Percentiles rank a stretch among this genome's conserved stretches.
Conservation (phyloP, 2,888 invertebrate genomes). For the Epiblema foenella region DNA sequence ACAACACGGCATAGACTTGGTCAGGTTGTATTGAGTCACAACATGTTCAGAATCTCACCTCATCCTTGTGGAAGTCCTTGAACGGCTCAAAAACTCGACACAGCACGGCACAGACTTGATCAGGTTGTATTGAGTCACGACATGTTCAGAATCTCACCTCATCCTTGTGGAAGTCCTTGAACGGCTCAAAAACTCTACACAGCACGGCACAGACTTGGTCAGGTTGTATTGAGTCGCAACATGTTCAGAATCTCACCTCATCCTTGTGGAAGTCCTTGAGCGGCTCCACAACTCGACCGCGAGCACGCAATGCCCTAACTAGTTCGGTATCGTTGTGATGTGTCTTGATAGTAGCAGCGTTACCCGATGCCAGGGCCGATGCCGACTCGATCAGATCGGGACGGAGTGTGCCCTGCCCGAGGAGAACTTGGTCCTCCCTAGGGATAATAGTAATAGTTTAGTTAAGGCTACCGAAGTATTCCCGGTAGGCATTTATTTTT, state of each 20-base stretch:
- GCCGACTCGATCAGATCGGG: conserved; percentile 99
- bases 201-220: too few relatives aligned
- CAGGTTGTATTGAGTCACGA: too few relatives aligned
- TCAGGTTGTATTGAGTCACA: too few relatives aligned
- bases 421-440: conserved; percentile 94
- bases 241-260: too few relatives aligned
- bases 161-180: conserved; percentile 97
- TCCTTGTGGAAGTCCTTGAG: conserved; percentile 98
- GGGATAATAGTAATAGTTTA: not conserved
- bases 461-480: not conserved
- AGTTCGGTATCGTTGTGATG: conserved; percentile 99
- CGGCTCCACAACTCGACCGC: conserved; percentile 98
- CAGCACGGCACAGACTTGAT: too few relatives aligned
- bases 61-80: conserved; percentile 99
- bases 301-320: conserved; percentile 89
- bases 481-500: too few relatives aligned
- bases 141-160: too few relatives aligned
- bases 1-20: too few relatives aligned
- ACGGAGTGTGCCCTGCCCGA: conserved; percentile 97
- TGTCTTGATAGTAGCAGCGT: conserved; percentile 98
- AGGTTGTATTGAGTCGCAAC: too few relatives aligned
- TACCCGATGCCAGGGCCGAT: conserved; percentile 91
- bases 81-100: conserved; percentile 94
- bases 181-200: conserved; percentile 98
- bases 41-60: too few relatives aligned